Percentiles rank a stretch among this genome's conserved stretches.
Evolutionary conservation across 2,797 vertebrate species (phyloP).

Genomic region (Lemur catta): DNA sequence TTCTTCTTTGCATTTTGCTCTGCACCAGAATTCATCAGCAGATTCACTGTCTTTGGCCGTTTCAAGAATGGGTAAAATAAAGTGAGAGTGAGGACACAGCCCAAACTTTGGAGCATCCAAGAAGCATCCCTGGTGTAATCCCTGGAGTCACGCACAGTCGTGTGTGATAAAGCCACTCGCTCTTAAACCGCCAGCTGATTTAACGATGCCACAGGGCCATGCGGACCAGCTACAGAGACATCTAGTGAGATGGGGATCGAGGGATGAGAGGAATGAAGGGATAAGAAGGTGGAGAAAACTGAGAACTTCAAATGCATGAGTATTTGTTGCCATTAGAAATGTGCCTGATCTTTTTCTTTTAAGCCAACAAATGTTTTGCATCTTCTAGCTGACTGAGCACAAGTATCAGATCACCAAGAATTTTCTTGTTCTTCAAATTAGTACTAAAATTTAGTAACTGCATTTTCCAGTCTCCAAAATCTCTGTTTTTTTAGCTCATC

Average conservation of each 20-base stretch:
- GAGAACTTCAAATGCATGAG: background rate
- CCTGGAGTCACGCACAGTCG: background rate
- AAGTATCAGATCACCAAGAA: background rate
- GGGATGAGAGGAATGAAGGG: background rate
- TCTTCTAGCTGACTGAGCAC: background rate
- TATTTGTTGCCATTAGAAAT: background rate
- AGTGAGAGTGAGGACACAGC: background rate
- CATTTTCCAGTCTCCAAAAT: background rate
- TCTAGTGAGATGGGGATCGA: rapidly evolving
- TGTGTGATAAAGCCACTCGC: background rate
- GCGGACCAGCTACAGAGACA: background rate
- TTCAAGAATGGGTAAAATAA: background rate
- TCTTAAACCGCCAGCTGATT: background rate
- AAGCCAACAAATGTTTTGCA: background rate
- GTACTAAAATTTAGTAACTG: background rate
- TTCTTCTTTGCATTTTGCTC: background rate
- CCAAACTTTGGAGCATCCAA: background rate
- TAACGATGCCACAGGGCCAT: background rate
- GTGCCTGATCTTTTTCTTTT: background rate
- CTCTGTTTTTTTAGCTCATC: background rate
- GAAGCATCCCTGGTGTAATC: background rate
- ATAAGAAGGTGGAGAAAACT: background rate
- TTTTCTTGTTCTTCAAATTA: background rate
- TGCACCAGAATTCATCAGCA: background rate
- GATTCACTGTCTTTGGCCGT: background rate